phyloP scores from a whole-genome alignment of 2,113 vertebrate species.

The Pachycephala philippinensis region DNA sequence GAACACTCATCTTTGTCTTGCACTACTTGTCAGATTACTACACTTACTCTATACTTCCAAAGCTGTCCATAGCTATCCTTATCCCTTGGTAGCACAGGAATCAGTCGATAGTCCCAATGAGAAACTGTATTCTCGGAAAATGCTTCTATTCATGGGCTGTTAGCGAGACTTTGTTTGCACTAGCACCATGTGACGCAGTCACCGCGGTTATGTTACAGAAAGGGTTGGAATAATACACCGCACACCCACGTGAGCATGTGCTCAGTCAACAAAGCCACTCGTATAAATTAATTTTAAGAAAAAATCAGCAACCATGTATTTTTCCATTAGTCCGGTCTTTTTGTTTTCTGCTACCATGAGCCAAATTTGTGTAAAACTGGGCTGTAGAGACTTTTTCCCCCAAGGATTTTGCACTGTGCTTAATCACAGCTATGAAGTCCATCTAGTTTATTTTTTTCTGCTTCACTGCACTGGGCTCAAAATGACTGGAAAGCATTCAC shows the following conservation, averaged over 20 bases:
- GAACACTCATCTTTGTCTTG: background rate
- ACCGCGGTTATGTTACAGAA: background rate
- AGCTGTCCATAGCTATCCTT: background rate
- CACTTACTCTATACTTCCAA: background rate
- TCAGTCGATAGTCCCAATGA: background rate
- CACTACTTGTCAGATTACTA: background rate
- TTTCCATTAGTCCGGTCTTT: background rate
- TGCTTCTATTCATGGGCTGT: constrained; percentile 39
- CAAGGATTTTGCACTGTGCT: background rate
- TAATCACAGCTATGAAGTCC: background rate
- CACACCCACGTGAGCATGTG: background rate
- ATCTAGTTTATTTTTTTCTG: background rate
- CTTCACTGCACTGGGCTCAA: background rate
- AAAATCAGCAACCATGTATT: background rate
- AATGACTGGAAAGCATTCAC: constrained; percentile 13
- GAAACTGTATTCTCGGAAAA: constrained; percentile 25
- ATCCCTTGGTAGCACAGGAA: background rate
- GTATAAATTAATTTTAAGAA: background rate
- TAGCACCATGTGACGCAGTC: constrained; percentile 27
- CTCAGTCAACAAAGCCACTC: background rate
- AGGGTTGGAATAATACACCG: background rate
- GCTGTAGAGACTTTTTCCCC: background rate
- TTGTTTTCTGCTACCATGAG: background rate
- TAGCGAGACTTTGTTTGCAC: constrained; percentile 35
- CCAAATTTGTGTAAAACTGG: background rate